A percentile compares a stretch with the other conserved stretches of the same genome.
Evolutionary conservation across 2,888 invertebrate species (phyloP).

Genomic region (Anthrax anthrax): DNA sequence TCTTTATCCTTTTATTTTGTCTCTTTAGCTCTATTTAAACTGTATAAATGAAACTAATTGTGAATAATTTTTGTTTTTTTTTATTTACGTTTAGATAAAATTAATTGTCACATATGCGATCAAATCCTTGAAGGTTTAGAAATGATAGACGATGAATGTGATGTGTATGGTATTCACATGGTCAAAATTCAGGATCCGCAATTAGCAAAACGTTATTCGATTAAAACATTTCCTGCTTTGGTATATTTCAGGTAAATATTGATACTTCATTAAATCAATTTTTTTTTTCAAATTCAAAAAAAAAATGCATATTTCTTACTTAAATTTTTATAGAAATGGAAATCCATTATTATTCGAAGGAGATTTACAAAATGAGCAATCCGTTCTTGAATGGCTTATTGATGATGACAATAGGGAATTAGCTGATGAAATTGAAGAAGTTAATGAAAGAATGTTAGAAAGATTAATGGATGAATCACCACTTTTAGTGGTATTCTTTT

Average conservation of each 20-base stretch:
- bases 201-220: conserved; percentile 81
- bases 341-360: conserved; percentile 82
- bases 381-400: conserved; percentile 81
- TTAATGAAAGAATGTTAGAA: conserved; percentile 78
- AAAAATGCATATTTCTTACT: conserved; percentile 15
- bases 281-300: conserved; percentile 1
- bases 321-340: conserved; percentile 50
- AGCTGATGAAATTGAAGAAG: conserved; percentile 87
- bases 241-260: conserved; percentile 61
- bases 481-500: conserved; percentile 80
- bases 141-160: conserved; percentile 80
- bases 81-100: conserved; percentile 50
- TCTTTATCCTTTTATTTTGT: too few species aligned
- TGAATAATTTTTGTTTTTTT: not conserved
- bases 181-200: conserved; percentile 87
- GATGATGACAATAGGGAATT: conserved; percentile 87
- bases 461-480: conserved; percentile 73
- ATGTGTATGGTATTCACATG: conserved; percentile 84
- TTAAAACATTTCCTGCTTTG: conserved; percentile 85
- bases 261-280: not conserved
- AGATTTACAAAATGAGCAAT: conserved; percentile 82
- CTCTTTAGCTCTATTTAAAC: too few species aligned
- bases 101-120: conserved; percentile 84
- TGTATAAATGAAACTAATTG: too few species aligned
- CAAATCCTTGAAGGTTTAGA: conserved; percentile 77